Base-by-base conservation (phyloP, 2,797 vertebrate species). In the Taeniopygia guttata region DNA sequence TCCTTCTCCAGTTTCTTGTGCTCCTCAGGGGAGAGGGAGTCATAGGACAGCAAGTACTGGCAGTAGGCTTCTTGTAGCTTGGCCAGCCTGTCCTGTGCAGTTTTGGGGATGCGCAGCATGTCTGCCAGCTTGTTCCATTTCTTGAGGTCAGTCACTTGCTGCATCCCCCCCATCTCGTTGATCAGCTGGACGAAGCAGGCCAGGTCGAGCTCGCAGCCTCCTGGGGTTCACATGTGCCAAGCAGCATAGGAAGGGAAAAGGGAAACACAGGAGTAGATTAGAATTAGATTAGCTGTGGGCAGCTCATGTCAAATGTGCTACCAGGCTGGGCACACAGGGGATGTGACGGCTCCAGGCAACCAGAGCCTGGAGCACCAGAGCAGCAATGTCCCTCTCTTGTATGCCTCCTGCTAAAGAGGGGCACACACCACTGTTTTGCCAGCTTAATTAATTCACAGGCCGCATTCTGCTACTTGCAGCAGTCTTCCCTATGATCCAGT, bases 101-200 rank as follows among this genome's bases (percentile, higher is more conserved):
- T 99, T 97, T 98, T 99, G 49, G 99, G 99, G 97, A 99, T 99
- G 90, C 99, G 99, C 96, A 99, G 98, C 90, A 99, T 98, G 97
- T 99, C 99, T 45, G 99, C 99, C 96, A 99, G 98, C 97, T 99
- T 99, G 98, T 98, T 99, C 99, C 99, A 99, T 97, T 99, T 99
- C 98, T 99, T 99, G 98, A 99, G 99, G 98, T 99, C 99, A 98
- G 99, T 99, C 98, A 99, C 99, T 98, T 99, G 99, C 98, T 99
- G 99, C 99, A 99, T 99, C 97, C 99, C 99, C 27, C 99, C 99
- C 99, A 99, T 99, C 98, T 99, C 99, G 8, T 99, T 99, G 96
- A 99, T 99, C 97, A 99, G 98, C 97, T 99, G 99, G 96, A 99
- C 99, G 97, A 99, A 99, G 95, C 99, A 99, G 94, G 99, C 99